Percentiles rank a stretch among this genome's conserved stretches.
These are phyloP conservation scores for Arion vulgaris DNA, from an alignment of 1,140 invertebrate genomes.

Conservation along the genomic window DNA sequence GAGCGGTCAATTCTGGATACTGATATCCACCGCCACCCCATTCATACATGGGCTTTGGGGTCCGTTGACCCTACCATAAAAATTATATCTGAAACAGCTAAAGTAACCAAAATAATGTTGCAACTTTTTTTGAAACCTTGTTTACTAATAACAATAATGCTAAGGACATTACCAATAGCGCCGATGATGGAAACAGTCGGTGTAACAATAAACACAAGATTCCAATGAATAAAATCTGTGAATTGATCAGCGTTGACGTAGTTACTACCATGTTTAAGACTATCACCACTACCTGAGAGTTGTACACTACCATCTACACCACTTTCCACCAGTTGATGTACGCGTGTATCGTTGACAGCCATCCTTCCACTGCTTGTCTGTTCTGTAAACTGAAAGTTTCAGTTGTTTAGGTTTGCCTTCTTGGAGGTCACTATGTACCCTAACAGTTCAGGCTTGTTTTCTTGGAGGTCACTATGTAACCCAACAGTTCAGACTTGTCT, in stretches of 20 bases:
- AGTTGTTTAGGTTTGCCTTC: no score
- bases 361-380: not conserved
- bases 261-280: not conserved
- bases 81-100: not conserved
- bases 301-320: no score
- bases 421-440: no score
- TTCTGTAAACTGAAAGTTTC: not conserved
- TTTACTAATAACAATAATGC: not conserved
- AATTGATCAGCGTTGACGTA: not conserved
- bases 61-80: conserved; percentile 10
- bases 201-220: not conserved
- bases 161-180: not conserved
- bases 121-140: not conserved
- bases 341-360: no score
- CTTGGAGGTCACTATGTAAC: no score
- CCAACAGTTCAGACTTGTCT: no score
- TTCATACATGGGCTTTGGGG: not conserved
- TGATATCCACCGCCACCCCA: not conserved
- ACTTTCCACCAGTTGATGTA: no score
- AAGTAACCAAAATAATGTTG: not conserved
- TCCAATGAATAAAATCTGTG: not conserved
- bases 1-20: not conserved
- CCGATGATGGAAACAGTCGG: not conserved
- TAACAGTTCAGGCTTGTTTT: no score
- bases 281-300: no score